Evolutionary conservation across 37 sponge, comb jelly and placozoan species (phyloP), one percentile per base, ranked within the genome.

Genomic region (Geodia barretti): DNA sequence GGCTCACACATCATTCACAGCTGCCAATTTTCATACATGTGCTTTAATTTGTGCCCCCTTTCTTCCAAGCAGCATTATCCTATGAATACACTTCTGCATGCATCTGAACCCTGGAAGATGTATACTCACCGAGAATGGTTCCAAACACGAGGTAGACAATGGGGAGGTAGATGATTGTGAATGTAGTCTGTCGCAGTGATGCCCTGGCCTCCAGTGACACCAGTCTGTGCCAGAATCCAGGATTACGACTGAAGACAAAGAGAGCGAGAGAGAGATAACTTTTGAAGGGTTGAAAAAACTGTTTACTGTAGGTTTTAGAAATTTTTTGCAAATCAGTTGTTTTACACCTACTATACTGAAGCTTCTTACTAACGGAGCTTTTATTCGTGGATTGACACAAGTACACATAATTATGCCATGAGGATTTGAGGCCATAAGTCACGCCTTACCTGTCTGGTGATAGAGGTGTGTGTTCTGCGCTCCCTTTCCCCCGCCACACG

Each of bases 81-180:
- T n/a, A 25, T 36, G 41, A 31, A 36, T 17, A 75, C n/a, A 63
- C 64, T 8, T 5, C 4, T 9, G 28, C 25, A 25, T 63, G 28
- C 54, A 74, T 25, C 19, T 40, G 26, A 40, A 58, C n/a, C n/a
- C n/a, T n/a, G n/a, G n/a, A n/a, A n/a, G n/a, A n/a, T n/a, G n/a
- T n/a, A n/a, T 20, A 84, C 84, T 84, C 64, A 93, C 93, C 85
- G 26, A 93, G 63, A 9, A 93, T 54, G 41, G 79, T 31, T 7
- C 89, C 90, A 68, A 93, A 85, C 2, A 83, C 54, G 7, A 61
- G 33, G 77, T 89, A 93, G 59, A 93, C 83, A 14, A 93, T 82
- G n/a, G 93, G 93, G 4, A 93, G 65, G 83, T 93, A 93, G 76
- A 89, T 73, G 73, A 86, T 73, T 58, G 83, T 83, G 41, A 93